Base-by-base conservation (phyloP, 2,113 vertebrate species). In the Tychaedon coryphoeus region DNA sequence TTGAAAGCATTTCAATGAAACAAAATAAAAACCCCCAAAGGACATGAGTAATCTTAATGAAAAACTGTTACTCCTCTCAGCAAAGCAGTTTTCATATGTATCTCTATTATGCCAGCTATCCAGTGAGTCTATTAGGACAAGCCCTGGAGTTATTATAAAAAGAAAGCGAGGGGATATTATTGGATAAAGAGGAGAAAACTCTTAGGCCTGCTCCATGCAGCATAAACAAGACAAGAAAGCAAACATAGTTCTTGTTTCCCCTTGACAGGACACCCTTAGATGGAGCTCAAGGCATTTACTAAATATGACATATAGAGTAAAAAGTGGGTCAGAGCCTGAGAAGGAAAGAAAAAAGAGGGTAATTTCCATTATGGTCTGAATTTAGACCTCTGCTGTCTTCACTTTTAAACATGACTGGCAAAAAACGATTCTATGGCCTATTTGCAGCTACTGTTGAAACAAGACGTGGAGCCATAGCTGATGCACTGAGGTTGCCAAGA, bases 191-290 rank as follows among this genome's bases (percentile, higher is more conserved):
- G 12, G 12, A 38, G 45, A 95, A 94, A 80, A 20, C 64, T 88
- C 81, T 76, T 36, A 60, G 31, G 22, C n/a, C 60, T 77, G 36
- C 24, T 91, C n/a, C 24, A 50, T 45, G 19, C 75, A 86, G 69
- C 72, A 88, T 65, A 90, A 93, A 84, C 50, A 92, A 66, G 78
- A 17, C 57, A 92, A 91, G 53, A 88, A 90, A 77, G 67, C 85
- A 95, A 96, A 76, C 19, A 57, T 83, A 92, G 88, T 70, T 94
- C 71, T 88, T 25, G 64, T 94, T 95, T 96, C 64, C 54, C 51
- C 75, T 84, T 92, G 93, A 66, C 40, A 93, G 64, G 40, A 57
- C 75, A 90, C 53, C 57, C 65, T 96, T 83, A 92, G 86, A 88
- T 90, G 85, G 64, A 96, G 86, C 28, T 86, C 43, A 12, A 92